Percentiles rank a stretch among this genome's conserved stretches.
These are phyloP conservation scores for Psophia crepitans DNA, from an alignment of 2,113 vertebrate genomes.

Conservation along the genomic window DNA sequence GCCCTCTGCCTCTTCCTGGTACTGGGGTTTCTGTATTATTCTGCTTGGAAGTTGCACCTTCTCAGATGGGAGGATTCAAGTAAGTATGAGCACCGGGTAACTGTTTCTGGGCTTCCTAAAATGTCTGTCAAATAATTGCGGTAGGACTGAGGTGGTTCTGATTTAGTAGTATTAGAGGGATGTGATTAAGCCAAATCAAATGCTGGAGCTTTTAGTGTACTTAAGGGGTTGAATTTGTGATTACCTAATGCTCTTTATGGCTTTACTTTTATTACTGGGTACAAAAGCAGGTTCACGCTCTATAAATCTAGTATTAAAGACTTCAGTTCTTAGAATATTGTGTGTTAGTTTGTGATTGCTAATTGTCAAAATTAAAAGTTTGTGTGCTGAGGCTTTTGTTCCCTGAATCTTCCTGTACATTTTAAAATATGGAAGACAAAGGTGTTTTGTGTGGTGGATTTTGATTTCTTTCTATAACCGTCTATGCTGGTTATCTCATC, in stretches of 20 bases:
- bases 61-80: slow-evolving; percentile 91
- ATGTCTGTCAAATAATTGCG: neutral
- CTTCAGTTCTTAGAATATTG: neutral
- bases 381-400: neutral
- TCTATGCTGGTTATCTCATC: neutral
- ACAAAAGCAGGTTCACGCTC: neutral
- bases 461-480: neutral
- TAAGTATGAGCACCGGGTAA: slow-evolving; percentile 75
- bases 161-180: neutral
- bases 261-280: slow-evolving; percentile 17
- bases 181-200: neutral
- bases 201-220: neutral
- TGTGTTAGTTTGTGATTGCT: neutral
- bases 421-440: neutral
- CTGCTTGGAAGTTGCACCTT: slow-evolving; percentile 90
- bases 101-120: neutral
- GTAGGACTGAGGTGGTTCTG: neutral
- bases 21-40: slow-evolving; percentile 94
- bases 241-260: slow-evolving; percentile 37
- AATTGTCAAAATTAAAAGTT: neutral
- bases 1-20: slow-evolving; percentile 93
- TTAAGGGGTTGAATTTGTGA: slow-evolving; percentile 3
- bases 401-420: neutral
- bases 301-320: neutral
- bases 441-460: neutral